Conservation (phyloP, 2,797 vertebrate species). For the Chaunax sp. region DNA sequence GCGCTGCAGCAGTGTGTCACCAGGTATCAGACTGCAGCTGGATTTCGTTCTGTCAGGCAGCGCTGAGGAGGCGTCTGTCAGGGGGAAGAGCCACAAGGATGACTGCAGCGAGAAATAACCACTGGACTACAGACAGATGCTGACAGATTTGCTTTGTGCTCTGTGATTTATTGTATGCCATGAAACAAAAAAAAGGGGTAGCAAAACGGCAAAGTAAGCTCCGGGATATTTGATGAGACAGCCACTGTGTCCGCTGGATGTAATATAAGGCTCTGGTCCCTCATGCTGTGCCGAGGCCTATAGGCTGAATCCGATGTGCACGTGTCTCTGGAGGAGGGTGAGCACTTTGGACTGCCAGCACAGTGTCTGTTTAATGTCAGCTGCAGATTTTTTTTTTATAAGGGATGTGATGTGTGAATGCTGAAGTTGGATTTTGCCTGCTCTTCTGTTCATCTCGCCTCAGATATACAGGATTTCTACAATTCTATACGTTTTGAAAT, state of each 20-base stretch:
- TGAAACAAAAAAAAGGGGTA: not conserved
- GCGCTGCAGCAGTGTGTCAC: constrained; percentile 17
- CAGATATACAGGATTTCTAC: no score
- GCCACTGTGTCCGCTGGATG: not conserved
- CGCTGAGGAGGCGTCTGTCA: constrained; percentile 34
- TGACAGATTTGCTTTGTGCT: constrained; percentile 27
- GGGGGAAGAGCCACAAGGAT: constrained; percentile 18
- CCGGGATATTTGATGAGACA: not conserved
- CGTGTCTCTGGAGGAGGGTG: no score
- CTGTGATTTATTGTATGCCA: not conserved
- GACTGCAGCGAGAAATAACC: constrained; percentile 31
- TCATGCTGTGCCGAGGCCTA: not conserved
- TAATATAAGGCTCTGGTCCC: not conserved
- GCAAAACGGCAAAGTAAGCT: not conserved
- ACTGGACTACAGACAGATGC: constrained; percentile 27
- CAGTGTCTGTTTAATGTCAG: no score
- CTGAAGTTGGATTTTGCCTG: no score
- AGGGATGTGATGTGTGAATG: no score
- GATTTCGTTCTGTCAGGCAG: constrained; percentile 31
- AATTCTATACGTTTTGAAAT: no score
- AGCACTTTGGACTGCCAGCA: no score
- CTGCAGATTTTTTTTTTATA: no score
- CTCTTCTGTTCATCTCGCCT: no score
- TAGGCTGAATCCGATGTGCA: no score
- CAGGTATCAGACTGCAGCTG: constrained; percentile 47